Evolutionary conservation across 1,140 invertebrate species (phyloP).

Genomic region (Brachionus rotundiformis): DNA sequence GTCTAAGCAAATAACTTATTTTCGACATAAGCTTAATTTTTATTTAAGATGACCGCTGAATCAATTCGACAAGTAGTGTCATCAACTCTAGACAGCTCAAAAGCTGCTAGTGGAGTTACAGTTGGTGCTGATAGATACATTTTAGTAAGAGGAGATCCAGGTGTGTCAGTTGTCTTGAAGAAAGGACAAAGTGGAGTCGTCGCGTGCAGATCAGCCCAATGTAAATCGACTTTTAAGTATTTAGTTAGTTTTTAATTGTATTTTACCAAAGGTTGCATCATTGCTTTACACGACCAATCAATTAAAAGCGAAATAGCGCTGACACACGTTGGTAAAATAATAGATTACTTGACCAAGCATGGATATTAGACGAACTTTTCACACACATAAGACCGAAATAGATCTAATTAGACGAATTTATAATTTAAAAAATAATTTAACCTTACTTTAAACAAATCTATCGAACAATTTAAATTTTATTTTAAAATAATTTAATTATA

Average conservation of each 20-base stretch:
- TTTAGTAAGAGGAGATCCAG: conserved; percentile 36
- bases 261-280: not conserved
- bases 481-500: conserved; percentile 45
- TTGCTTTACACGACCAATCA: conserved; percentile 31
- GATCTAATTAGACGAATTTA: conserved; percentile 23
- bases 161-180: conserved; percentile 40
- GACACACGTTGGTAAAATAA: conserved; percentile 32
- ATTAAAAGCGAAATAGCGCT: conserved; percentile 36
- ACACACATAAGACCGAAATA: conserved; percentile 4
- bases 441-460: not conserved
- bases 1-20: not conserved
- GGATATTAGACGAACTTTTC: conserved; percentile 45
- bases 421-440: conserved; percentile 43
- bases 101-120: conserved; percentile 23
- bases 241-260: not conserved
- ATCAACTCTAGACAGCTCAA: not conserved
- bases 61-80: not conserved
- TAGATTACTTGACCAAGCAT: conserved; percentile 46
- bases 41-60: conserved; percentile 19
- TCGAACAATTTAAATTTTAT: conserved; percentile 47
- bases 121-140: conserved; percentile 29
- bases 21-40: not conserved
- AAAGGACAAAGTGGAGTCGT: conserved; percentile 30
- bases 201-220: conserved; percentile 30
- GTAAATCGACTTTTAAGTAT: not conserved